A percentile compares a stretch with the other conserved stretches of the same genome.
These are phyloP conservation scores for Heliconius melpomene DNA, from an alignment of 1,140 invertebrate genomes.

Conservation along the genomic window DNA sequence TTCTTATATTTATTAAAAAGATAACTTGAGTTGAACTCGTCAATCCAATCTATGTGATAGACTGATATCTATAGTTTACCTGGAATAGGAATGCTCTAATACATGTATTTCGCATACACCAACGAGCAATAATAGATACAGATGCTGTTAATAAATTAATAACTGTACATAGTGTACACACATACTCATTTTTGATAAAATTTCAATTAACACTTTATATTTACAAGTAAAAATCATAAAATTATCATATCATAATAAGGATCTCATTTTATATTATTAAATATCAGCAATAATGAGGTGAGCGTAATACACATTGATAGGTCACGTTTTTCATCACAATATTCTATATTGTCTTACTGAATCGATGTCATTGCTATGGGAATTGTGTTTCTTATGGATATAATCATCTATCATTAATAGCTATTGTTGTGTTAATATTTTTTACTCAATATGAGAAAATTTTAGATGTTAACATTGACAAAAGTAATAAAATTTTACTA, in stretches of 20 bases:
- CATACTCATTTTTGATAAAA: not conserved
- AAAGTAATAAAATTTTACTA: no score
- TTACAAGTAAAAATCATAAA: constrained; percentile 32
- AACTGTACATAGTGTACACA: not conserved
- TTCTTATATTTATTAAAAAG: no score
- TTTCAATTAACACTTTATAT: not conserved
- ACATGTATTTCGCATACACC: not conserved
- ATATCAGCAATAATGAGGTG: constrained; percentile 49
- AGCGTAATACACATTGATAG: constrained; percentile 60
- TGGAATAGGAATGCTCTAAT: not conserved
- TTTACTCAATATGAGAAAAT: constrained; percentile 5
- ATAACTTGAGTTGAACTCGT: no score
- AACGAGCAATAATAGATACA: not conserved
- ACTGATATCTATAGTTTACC: not conserved
- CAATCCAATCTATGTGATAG: no score
- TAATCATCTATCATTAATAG: not conserved
- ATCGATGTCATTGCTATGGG: constrained; percentile 35
- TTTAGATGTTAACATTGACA: not conserved
- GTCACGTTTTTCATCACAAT: constrained; percentile 75
- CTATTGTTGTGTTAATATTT: constrained; percentile 8
- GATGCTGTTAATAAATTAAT: not conserved
- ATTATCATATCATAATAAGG: constrained; percentile 50
- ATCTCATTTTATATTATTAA: constrained; percentile 46
- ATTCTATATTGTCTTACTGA: constrained; percentile 22
- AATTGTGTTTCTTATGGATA: constrained; percentile 13